Evolutionary conservation across 2,797 vertebrate genomes (phyloP), one percentile per base, ranked within the genome.

Genomic region (Hipposideros larvatus): DNA sequence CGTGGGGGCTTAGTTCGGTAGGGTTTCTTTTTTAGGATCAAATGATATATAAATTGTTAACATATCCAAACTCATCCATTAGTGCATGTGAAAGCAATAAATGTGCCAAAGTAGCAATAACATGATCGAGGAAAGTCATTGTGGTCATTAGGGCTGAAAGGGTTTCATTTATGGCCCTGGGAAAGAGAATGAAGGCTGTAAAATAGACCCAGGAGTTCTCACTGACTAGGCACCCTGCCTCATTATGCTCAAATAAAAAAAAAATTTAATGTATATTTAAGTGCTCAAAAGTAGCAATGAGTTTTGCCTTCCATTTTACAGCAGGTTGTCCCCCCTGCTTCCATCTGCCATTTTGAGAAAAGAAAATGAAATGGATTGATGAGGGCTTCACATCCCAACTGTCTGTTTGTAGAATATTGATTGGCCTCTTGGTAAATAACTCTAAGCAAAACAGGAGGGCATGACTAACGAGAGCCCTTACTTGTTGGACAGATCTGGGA

Each of bases 21-120:
- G 96, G 97, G 97, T 98, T 98, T 98, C 99, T 98, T 99, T 99
- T 99, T 99, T 99, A 98, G 99, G 98, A 99, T 99, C 99, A 99
- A 99, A 99, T 99, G 99, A 99, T 99, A 99, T 99, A 99, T 99
- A 99, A 99, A 99, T 99, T 99, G 99, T 99, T 99, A 99, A 99
- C 99, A 99, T 99, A 99, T 99, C 99, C 99, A 99, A 99, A 99
- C 99, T 99, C 99, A 99, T 99, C 99, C 99, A 99, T 99, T 99
- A 99, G 99, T 99, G 99, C 98, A 98, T 99, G 99, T 99, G 98
- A 95, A 98, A 98, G 99, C 99, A 99, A 99, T 99, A 99, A 99
- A 99, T 99, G 99, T 99, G 99, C 99, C 99, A 98, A 98, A 98
- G 98, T 97, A 98, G 99, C 98, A 98, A 98, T 99, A 99, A 98